Evolutionary conservation across 2,797 vertebrate genomes (phyloP).

Genomic region (Peromyscus attwateri): DNA sequence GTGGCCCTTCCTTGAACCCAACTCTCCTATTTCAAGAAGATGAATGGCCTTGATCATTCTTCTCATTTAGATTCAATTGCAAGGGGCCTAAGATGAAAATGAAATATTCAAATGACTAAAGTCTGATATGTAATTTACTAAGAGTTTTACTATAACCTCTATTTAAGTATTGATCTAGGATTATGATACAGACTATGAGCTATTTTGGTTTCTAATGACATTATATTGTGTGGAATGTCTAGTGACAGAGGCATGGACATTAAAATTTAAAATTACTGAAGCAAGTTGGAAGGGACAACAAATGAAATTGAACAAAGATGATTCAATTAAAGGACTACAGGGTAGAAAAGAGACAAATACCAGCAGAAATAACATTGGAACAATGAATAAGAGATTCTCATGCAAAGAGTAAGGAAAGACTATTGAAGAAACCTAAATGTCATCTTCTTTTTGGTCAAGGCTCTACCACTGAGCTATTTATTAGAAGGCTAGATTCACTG

Average conservation of each 20-base stretch:
- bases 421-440: neutral
- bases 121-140: constrained; percentile 55
- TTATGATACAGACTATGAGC: constrained; percentile 61
- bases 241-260: constrained; percentile 60
- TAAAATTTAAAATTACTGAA: constrained; percentile 77
- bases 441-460: neutral
- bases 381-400: neutral
- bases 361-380: constrained; percentile 42
- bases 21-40: neutral
- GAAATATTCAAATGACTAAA: constrained; percentile 68
- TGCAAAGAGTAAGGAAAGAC: neutral
- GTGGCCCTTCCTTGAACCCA: neutral
- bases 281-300: constrained; percentile 64
- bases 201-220: constrained; percentile 71
- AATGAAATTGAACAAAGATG: constrained; percentile 62
- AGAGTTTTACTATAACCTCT: constrained; percentile 54
- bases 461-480: fast-evolving
- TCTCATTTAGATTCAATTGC: constrained; percentile 36
- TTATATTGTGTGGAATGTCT: constrained; percentile 50
- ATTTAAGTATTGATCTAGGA: constrained; percentile 71
- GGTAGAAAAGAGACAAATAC: constrained; percentile 10
- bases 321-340: constrained; percentile 65
- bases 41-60: neutral
- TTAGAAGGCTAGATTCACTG: neutral
- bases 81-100: constrained; percentile 44